These are phyloP conservation scores for Conistra vaccinii DNA, from an alignment of 2,888 invertebrate genomes.

Conservation along the genomic window DNA sequence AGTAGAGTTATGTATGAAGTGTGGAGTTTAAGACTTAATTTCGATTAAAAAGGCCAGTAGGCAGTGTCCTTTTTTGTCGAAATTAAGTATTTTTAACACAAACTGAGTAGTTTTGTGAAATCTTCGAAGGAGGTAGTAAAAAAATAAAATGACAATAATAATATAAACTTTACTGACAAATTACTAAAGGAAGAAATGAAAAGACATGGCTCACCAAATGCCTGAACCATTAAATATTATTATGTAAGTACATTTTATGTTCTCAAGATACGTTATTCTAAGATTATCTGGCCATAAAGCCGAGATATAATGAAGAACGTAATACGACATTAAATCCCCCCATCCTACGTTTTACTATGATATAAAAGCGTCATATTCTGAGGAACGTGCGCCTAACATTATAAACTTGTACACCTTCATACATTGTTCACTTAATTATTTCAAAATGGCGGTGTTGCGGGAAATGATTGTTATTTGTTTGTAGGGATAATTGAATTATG, in stretches of 20 bases:
- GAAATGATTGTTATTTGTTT: constrained; percentile 13
- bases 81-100: no score
- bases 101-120: not conserved
- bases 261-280: constrained; percentile 32
- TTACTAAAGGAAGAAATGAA: not conserved
- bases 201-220: not conserved
- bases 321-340: constrained; percentile 33
- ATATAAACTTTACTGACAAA: not conserved
- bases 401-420: constrained; percentile 38
- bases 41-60: not conserved
- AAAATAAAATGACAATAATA: not conserved
- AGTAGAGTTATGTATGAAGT: not conserved
- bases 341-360: constrained; percentile 27
- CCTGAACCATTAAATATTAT: constrained; percentile 2
- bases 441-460: constrained; percentile 31
- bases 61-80: no score
- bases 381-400: constrained; percentile 24
- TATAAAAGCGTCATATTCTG: constrained; percentile 38
- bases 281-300: constrained; percentile 49
- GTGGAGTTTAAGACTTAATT: not conserved
- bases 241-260: not conserved
- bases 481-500: constrained; percentile 2
- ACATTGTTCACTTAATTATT: constrained; percentile 31
- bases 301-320: constrained; percentile 54
- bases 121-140: not conserved